Evolutionary conservation across 2,113 vertebrate species (phyloP).

Genomic region (Corythoichthys haematopterus): DNA sequence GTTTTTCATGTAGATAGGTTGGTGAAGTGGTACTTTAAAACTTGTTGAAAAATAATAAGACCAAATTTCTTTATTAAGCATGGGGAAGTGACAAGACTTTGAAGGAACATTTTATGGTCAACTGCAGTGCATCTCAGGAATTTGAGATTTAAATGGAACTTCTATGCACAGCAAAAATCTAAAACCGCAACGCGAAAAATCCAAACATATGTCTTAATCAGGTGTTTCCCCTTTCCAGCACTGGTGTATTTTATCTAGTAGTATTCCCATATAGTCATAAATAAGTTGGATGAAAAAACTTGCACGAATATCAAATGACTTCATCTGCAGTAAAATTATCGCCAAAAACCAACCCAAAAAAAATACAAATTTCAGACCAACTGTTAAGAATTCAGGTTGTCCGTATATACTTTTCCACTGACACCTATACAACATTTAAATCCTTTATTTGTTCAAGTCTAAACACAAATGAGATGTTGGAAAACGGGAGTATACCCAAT

Average conservation of each 20-base stretch:
- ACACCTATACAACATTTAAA: neutral
- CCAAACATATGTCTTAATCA: neutral
- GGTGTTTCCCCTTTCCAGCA: neutral
- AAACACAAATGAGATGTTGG: neutral
- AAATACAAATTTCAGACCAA: neutral
- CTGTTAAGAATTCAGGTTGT: neutral
- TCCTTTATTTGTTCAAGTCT: neutral
- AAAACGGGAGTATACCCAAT: neutral
- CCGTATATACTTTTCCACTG: neutral
- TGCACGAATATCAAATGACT: neutral
- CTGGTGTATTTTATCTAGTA: neutral
- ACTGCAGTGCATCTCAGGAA: neutral
- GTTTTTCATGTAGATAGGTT: neutral
- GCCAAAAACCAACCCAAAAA: neutral
- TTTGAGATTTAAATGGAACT: neutral
- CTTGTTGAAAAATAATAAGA: neutral
- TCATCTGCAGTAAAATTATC: neutral
- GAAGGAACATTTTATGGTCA: neutral
- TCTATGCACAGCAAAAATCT: neutral
- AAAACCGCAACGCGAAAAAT: neutral
- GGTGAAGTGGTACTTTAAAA: neutral
- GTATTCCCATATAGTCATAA: neutral
- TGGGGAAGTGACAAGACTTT: conserved; percentile 19
- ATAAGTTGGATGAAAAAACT: neutral
- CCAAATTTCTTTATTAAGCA: conserved; percentile 41